Conservation (phyloP, 2,888 invertebrate species). For the Odontomyia ornata region DNA sequence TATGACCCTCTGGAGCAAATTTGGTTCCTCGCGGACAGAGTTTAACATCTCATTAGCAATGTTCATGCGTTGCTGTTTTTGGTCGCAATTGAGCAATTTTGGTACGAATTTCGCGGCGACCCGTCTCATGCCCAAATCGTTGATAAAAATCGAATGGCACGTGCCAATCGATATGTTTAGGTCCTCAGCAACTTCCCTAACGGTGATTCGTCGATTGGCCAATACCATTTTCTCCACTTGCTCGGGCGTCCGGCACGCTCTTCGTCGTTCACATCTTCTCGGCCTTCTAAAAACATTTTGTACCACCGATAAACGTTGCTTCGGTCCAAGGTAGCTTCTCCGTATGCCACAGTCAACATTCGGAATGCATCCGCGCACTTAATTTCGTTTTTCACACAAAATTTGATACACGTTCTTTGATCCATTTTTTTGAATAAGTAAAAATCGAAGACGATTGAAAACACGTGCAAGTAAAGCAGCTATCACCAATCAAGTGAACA, state of each 20-base stretch:
- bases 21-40: no score
- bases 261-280: no score
- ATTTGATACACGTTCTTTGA: background rate
- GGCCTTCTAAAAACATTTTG: no score
- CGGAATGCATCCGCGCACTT: background rate
- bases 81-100: background rate
- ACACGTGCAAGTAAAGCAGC: background rate
- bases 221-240: background rate
- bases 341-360: background rate
- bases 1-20: no score
- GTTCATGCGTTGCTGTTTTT: no score
- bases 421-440: background rate
- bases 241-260: no score
- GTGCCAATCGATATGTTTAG: background rate
- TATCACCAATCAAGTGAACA: conserved; percentile 5
- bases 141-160: conserved; percentile 12
- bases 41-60: no score
- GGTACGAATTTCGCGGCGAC: background rate
- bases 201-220: background rate
- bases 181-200: background rate
- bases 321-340: no score
- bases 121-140: background rate
- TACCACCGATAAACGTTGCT: no score
- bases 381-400: no score
- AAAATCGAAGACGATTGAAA: background rate